Conservation (phyloP, 2,797 vertebrate genomes). For the Heterohyrax brucei region DNA sequence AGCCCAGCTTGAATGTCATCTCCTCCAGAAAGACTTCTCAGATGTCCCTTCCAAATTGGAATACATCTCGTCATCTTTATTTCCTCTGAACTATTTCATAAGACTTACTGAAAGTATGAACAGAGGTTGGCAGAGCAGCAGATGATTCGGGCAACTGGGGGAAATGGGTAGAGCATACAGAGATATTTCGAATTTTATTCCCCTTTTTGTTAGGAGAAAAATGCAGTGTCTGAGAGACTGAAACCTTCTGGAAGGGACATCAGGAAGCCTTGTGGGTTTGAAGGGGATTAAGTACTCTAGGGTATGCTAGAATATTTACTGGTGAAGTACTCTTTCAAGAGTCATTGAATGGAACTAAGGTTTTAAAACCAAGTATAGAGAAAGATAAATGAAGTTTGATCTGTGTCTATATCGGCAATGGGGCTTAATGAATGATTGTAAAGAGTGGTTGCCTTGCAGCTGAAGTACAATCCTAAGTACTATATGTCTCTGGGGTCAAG, state of each 20-base stretch:
- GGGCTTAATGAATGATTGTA: neutral
- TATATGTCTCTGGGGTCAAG: conserved; percentile 4
- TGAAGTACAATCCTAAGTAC: conserved; percentile 23
- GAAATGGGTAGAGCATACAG: neutral
- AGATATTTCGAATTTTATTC: conserved; percentile 17
- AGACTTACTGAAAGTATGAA: neutral
- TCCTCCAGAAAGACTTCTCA: conserved; percentile 10
- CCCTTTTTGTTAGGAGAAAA: neutral
- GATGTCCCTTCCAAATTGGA: neutral
- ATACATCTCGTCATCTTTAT: neutral
- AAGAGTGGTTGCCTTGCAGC: neutral
- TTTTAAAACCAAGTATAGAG: neutral
- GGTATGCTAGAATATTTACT: neutral
- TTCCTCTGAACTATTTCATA: neutral
- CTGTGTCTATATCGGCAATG: neutral
- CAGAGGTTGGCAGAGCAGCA: neutral
- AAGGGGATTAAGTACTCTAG: neutral
- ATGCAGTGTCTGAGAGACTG: neutral
- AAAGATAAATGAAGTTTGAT: neutral
- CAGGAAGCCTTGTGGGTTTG: neutral
- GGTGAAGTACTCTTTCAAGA: neutral
- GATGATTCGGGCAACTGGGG: neutral
- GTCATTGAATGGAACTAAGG: neutral
- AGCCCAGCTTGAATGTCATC: neutral
- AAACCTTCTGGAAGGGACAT: neutral